Conservation (phyloP, 2,888 invertebrate species). For the Torymus aiolomorphi region DNA sequence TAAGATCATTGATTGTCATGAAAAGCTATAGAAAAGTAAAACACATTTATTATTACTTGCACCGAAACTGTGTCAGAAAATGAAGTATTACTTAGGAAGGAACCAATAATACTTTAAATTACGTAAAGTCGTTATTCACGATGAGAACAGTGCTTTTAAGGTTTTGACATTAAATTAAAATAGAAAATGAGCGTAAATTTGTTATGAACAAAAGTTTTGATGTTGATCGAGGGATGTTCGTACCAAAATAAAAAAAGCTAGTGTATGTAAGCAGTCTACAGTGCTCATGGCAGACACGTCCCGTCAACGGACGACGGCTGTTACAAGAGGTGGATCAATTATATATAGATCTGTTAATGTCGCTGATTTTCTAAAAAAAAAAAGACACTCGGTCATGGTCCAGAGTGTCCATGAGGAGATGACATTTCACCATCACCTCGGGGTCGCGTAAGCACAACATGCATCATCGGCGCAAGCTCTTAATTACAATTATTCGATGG, state of each 20-base stretch:
- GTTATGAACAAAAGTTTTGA: background rate
- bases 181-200: background rate
- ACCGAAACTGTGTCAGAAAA: background rate
- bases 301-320: conserved; percentile 65
- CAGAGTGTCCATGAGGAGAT: conserved; percentile 68
- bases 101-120: conserved; percentile 5
- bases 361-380: conserved; percentile 61
- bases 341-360: conserved; percentile 59
- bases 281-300: conserved; percentile 68
- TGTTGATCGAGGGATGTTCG: conserved; percentile 10
- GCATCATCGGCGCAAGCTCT: conserved; percentile 76
- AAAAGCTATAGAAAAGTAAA: conserved; percentile 18
- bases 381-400: conserved; percentile 64
- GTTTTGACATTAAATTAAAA: background rate
- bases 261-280: conserved; percentile 69
- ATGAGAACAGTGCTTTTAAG: too few species aligned
- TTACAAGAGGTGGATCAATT: conserved; percentile 56
- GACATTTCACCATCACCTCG: conserved; percentile 74
- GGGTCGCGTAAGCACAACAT: conserved; percentile 75
- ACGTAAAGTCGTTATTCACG: too few species aligned
- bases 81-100: conserved; percentile 6
- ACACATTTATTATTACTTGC: conserved; percentile 1
- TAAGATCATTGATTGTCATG: conserved; percentile 14
- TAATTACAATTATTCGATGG: conserved; percentile 63
- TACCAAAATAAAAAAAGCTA: conserved; percentile 55